Base-by-base conservation (phyloP, 2,888 invertebrate species). In the Nemotelus pantherinus region DNA sequence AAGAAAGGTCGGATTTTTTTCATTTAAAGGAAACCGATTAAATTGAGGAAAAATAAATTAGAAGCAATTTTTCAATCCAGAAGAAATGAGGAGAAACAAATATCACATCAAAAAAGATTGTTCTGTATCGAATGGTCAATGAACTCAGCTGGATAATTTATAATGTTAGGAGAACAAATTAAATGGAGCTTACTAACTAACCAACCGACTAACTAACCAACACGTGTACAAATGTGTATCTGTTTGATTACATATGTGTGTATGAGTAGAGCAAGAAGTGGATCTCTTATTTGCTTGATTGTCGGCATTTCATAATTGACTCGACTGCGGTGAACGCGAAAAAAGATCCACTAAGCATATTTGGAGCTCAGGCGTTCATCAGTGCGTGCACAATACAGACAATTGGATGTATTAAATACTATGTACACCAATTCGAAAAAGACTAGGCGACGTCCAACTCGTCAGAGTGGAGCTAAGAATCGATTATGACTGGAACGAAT, bases 401-500 rank as follows among this genome's bases (percentile, higher is more conserved):
- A 60, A 60, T 60, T 41, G 60, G 41, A 43, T 2, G 41, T 7
- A n/a, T 60, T 60, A 41, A 41, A 60, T 60, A 43, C 25, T 39
- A 25, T 25, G 25, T 25, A 25, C 60, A n/a, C 3, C 39, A 60
- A 60, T 41, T 60, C 3, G 41, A 60, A 60, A 25, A 39, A 60
- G 25, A 60, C 60, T 60, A 25, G 60, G 41, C 25, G 60, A 60
- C 7, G 41, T n/a, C 60, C 41, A 60, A 25, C 25, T 25, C 25
- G 25, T 25, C 25, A 25, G 25, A 25, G 25, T 25, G 25, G 25
- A 25, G 25, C 25, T 25, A 25, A 25, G 25, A 60, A 60, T 60
- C 41, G 60, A 60, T 60, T 60, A 60, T 60, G 60, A 60, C 41
- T 60, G 60, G 60, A 60, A 60, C 60, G 3, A 60, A 60, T 60